A percentile compares a stretch with the other conserved stretches of the same genome.
These are phyloP conservation scores for Melieria picta DNA, from an alignment of 2,888 invertebrate genomes.

Conservation along the genomic window DNA sequence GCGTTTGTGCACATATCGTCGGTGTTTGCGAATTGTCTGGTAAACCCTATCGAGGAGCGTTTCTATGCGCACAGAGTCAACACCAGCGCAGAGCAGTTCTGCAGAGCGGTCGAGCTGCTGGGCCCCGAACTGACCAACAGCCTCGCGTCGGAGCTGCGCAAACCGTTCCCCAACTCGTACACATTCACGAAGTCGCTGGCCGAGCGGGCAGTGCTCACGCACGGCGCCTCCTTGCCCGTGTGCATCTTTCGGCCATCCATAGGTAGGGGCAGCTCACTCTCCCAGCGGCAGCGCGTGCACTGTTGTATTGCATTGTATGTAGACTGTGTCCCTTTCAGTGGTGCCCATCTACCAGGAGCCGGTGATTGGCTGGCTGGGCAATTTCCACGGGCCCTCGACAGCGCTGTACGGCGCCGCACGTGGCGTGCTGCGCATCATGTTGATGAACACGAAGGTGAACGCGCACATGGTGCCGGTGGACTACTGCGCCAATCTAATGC, in stretches of 20 bases:
- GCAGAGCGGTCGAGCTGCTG: constrained; percentile 55
- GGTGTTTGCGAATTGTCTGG: constrained; percentile 74
- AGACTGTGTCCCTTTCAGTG: constrained; percentile 52
- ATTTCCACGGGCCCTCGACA: constrained; percentile 71
- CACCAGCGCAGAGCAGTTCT: constrained; percentile 59
- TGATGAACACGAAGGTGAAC: constrained; percentile 53
- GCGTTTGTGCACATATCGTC: constrained; percentile 75
- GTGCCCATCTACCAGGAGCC: constrained; percentile 68
- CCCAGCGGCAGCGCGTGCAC: too few relatives aligned
- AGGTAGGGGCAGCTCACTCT: constrained; percentile 61
- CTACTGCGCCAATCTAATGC: constrained; percentile 65
- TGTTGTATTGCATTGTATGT: background rate
- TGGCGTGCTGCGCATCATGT: constrained; percentile 69
- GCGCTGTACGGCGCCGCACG: constrained; percentile 68
- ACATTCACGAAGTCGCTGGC: constrained; percentile 78
- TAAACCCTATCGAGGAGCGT: constrained; percentile 60
- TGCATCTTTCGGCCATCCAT: constrained; percentile 78
- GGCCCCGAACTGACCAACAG: constrained; percentile 60
- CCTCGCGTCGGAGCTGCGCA: constrained; percentile 53
- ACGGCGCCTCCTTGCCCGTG: constrained; percentile 71
- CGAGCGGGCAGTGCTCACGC: constrained; percentile 71
- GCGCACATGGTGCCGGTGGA: constrained; percentile 67
- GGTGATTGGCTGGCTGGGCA: constrained; percentile 76
- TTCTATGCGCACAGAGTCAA: constrained; percentile 61
- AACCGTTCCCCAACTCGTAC: constrained; percentile 74